Evolutionary conservation across 2,113 vertebrate species (phyloP).

Genomic region (Polypterus bichir): DNA sequence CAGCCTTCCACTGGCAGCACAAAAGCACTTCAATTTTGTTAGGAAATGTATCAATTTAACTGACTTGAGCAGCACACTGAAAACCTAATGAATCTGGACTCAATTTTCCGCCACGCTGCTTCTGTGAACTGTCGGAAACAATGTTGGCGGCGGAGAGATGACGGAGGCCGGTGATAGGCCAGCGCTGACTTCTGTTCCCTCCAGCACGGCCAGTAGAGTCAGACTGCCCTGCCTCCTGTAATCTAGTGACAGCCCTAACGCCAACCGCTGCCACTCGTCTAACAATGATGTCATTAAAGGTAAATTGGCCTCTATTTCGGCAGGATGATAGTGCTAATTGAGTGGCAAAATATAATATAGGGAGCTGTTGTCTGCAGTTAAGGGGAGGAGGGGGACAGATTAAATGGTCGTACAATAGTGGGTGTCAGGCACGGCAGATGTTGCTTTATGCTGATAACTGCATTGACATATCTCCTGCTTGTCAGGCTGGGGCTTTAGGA

Average conservation of each 20-base stretch:
- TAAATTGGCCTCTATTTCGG: constrained; percentile 99
- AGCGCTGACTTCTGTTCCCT: constrained; percentile 40
- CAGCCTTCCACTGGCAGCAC: constrained; percentile 96
- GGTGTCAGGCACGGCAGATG: constrained; percentile 96
- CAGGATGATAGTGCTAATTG: constrained; percentile 98
- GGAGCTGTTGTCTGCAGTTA: constrained; percentile 88
- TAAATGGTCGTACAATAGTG: constrained; percentile 92
- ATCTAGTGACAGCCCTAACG: constrained; percentile 68
- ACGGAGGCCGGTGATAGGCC: constrained; percentile 73
- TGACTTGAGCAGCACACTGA: constrained; percentile 96
- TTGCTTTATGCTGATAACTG: constrained; percentile 89
- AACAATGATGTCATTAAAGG: constrained; percentile 99
- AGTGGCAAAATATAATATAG: constrained; percentile 99
- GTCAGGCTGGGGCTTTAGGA: constrained; percentile 79
- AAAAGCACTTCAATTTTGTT: constrained; percentile 99
- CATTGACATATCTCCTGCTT: constrained; percentile 90
- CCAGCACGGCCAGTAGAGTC: constrained; percentile 59
- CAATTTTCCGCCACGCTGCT: constrained; percentile 99
- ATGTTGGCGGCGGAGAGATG: constrained; percentile 83
- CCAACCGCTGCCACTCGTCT: constrained; percentile 81
- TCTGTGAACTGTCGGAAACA: constrained; percentile 95
- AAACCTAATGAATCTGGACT: constrained; percentile 99
- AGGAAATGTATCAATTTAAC: constrained; percentile 99
- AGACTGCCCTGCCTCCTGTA: constrained; percentile 58
- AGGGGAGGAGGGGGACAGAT: constrained; percentile 87